Percentiles rank a stretch among this genome's conserved stretches.
Evolutionary conservation across 2,888 invertebrate species (phyloP).

Genomic region (Phorcus lineatus): DNA sequence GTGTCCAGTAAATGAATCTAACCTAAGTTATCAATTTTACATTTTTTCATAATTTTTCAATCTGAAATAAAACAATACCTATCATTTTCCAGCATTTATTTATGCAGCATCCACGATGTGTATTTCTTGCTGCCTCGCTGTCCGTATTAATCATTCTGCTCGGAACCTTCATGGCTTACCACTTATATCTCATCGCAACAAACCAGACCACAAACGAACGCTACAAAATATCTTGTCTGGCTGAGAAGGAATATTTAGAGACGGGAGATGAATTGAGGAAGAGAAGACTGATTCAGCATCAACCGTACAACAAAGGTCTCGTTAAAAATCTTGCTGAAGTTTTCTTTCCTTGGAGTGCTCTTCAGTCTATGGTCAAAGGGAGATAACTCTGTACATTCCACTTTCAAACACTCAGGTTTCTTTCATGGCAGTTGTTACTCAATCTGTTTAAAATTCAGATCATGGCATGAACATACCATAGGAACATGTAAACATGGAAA

Average conservation of each 20-base stretch:
- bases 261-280: background rate
- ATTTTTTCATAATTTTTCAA: too few species aligned
- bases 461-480: too few species aligned
- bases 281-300: background rate
- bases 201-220: constrained; percentile 74
- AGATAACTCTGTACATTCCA: constrained; percentile 10
- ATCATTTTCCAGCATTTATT: constrained; percentile 69
- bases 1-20: background rate
- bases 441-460: too few species aligned
- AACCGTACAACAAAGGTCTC: constrained; percentile 57
- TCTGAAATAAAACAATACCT: too few species aligned
- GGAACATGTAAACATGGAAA: too few species aligned
- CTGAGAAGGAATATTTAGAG: background rate
- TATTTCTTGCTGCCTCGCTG: constrained; percentile 66
- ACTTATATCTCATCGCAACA: constrained; percentile 62
- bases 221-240: constrained; percentile 53
- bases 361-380: constrained; percentile 1
- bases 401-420: background rate
- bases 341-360: constrained; percentile 49
- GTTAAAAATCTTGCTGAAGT: constrained; percentile 61
- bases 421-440: background rate
- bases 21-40: background rate
- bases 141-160: constrained; percentile 59
- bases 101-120: constrained; percentile 67
- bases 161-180: constrained; percentile 64